These are phyloP conservation scores for Erythrocercus mccallii DNA, from an alignment of 2,113 vertebrate genomes.

Conservation along the genomic window DNA sequence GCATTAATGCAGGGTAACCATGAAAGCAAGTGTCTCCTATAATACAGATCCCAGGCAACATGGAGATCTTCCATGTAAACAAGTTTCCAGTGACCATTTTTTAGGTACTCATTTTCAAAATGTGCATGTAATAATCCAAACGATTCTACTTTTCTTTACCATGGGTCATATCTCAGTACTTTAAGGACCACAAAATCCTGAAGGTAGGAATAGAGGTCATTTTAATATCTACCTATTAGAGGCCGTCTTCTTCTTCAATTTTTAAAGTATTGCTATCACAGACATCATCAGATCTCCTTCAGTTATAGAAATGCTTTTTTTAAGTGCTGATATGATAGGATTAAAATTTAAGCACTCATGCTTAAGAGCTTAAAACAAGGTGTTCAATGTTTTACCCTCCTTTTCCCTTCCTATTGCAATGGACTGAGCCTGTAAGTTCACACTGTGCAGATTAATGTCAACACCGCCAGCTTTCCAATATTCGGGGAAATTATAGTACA, in stretches of 20 bases:
- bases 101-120: background rate
- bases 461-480: background rate
- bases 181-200: background rate
- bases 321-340: background rate
- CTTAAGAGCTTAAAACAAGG: background rate
- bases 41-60: background rate
- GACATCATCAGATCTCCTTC: background rate
- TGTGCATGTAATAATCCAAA: background rate
- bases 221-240: background rate
- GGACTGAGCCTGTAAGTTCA: background rate
- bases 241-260: background rate
- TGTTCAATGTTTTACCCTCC: background rate
- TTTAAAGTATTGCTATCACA: background rate
- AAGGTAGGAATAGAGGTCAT: background rate
- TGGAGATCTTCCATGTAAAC: background rate
- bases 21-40: background rate
- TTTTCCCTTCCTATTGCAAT: background rate
- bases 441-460: background rate
- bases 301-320: background rate
- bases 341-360: background rate
- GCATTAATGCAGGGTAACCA: background rate
- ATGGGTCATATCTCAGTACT: background rate
- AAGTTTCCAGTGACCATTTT: background rate
- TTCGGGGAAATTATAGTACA: background rate
- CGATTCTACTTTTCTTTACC: background rate